phyloP scores from a whole-genome alignment of 2,797 vertebrate species.

The Linurgus olivaceus region DNA sequence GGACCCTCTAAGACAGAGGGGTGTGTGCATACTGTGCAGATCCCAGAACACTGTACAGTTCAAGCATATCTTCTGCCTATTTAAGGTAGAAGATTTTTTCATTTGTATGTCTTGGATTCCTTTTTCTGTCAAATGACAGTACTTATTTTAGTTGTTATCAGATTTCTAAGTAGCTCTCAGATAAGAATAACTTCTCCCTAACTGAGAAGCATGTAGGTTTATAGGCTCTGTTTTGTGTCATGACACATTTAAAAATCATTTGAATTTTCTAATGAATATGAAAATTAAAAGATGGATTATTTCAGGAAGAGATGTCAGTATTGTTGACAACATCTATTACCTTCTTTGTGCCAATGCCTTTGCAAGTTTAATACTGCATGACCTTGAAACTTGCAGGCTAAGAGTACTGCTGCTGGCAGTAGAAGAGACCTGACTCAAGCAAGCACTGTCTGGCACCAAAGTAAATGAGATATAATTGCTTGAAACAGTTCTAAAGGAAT shows the following conservation, averaged over 20 bases:
- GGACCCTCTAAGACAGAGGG: background rate
- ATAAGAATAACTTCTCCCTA: background rate
- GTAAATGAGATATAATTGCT: background rate
- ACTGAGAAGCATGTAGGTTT: background rate
- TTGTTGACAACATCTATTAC: background rate
- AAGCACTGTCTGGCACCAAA: background rate
- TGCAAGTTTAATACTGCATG: background rate
- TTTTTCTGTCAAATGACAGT: background rate
- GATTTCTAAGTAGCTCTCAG: conserved; percentile 3
- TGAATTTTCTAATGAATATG: conserved; percentile 3
- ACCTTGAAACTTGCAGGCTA: conserved; percentile 33
- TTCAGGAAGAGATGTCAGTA: background rate
- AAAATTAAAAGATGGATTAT: conserved; percentile 12
- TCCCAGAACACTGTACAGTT: background rate
- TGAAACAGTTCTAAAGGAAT: background rate
- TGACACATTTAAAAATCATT: background rate
- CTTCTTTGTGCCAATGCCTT: background rate
- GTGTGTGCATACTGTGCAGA: background rate
- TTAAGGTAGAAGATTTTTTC: background rate
- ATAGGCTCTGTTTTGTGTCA: background rate
- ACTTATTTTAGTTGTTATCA: background rate
- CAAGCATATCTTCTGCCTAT: background rate
- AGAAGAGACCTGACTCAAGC: background rate
- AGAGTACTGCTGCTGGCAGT: background rate
- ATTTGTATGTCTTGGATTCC: background rate